A percentile compares a stretch with the other conserved stretches of the same genome.
Evolutionary conservation across 2,888 invertebrate species (phyloP).

Genomic region (Stegophylla sp.): DNA sequence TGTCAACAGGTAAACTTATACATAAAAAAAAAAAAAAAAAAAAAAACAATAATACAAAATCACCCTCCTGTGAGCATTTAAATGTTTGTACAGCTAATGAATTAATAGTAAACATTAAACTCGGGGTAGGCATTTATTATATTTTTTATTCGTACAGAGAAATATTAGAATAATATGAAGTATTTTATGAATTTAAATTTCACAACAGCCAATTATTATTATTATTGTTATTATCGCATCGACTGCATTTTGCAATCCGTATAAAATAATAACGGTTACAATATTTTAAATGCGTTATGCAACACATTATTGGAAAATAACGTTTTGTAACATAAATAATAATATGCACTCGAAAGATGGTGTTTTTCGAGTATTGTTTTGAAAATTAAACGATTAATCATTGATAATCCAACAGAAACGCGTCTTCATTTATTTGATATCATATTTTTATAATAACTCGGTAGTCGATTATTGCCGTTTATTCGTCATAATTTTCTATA

Average conservation of each 20-base stretch:
- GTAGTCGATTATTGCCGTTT: too few relatives aligned
- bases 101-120: constrained; percentile 36
- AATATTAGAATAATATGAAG: neutral
- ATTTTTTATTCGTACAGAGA: too few relatives aligned
- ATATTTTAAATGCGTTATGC: neutral
- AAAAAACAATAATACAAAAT: constrained; percentile 30
- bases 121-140: neutral
- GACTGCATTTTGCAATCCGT: neutral
- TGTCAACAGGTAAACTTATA: constrained; percentile 52
- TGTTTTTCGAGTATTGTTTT: too few relatives aligned
- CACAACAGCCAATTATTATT: neutral
- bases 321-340: neutral
- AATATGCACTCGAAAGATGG: too few relatives aligned
- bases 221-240: neutral
- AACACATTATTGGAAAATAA: neutral
- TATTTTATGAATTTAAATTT: constrained; percentile 12
- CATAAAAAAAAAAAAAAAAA: neutral
- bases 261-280: constrained; percentile 14
- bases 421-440: too few relatives aligned
- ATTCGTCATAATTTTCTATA: too few relatives aligned
- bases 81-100: constrained; percentile 39
- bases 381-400: too few relatives aligned
- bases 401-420: too few relatives aligned
- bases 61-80: constrained; percentile 24
- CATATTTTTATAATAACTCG: too few relatives aligned